Conservation (phyloP, 2,888 invertebrate genomes). For the Elegia similella region DNA sequence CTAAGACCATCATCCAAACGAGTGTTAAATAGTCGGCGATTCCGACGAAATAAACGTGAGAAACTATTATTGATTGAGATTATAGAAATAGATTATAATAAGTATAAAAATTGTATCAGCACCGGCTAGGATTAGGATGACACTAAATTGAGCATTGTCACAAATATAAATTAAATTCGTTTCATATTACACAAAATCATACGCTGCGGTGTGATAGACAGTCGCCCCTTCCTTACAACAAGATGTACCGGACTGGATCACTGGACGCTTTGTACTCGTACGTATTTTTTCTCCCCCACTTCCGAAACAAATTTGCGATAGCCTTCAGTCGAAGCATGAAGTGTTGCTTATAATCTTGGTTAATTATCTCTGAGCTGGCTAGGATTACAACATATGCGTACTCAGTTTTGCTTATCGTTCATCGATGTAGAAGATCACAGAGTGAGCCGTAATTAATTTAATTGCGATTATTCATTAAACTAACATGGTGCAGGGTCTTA, state of each 20-base stretch:
- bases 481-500: background rate
- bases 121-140: too few species aligned
- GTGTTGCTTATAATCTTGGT: slow-evolving; percentile 1
- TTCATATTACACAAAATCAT: background rate
- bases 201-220: background rate
- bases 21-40: too few species aligned
- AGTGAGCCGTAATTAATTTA: background rate
- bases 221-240: background rate
- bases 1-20: too few species aligned
- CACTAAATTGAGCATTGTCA: too few species aligned
- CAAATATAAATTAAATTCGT: too few species aligned
- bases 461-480: background rate
- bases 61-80: too few species aligned
- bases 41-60: too few species aligned
- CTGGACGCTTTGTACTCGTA: background rate
- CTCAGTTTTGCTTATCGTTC: background rate
- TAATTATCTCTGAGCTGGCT: background rate
- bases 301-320: slow-evolving; percentile 5
- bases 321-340: slow-evolving; percentile 10
- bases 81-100: too few species aligned
- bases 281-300: slow-evolving; percentile 7
- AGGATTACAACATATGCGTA: background rate
- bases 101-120: too few species aligned
- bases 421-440: background rate
- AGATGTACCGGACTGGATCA: slow-evolving; percentile 10